Conservation (phyloP, 2,797 vertebrate genomes). For the Ciconia nigra region DNA sequence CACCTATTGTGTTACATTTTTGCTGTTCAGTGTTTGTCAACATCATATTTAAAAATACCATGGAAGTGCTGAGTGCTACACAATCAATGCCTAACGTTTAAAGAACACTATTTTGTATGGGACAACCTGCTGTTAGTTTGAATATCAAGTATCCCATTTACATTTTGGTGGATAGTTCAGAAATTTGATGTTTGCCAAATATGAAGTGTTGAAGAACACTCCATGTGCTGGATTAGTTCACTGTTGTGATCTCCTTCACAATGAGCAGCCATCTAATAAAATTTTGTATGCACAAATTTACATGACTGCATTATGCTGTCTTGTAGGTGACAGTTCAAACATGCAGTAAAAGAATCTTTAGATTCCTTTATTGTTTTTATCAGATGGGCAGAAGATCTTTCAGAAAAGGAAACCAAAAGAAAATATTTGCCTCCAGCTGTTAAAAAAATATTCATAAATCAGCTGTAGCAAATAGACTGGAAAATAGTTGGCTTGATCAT, state of each 20-base stretch:
- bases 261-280: conserved; percentile 4
- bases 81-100: conserved; percentile 24
- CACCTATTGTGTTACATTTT: neutral
- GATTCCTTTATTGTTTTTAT: neutral
- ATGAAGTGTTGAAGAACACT: conserved; percentile 64
- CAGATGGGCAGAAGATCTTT: neutral
- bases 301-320: neutral
- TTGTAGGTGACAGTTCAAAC: neutral
- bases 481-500: neutral
- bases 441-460: conserved; percentile 30
- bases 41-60: conserved; percentile 6
- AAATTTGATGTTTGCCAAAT: conserved; percentile 71
- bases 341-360: neutral
- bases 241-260: conserved; percentile 43
- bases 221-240: conserved; percentile 49
- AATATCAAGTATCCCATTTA: conserved; percentile 71
- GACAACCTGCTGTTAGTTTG: conserved; percentile 68
- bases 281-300: conserved; percentile 6
- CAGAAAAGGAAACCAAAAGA: neutral
- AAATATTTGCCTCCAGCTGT: conserved; percentile 16
- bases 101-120: conserved; percentile 50
- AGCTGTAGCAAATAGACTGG: neutral
- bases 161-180: conserved; percentile 64
- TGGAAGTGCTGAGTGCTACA: neutral
- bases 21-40: conserved; percentile 34